Evolutionary conservation across 2,113 vertebrate genomes (phyloP).

Genomic region (Leptobrachium ailaonicum): DNA sequence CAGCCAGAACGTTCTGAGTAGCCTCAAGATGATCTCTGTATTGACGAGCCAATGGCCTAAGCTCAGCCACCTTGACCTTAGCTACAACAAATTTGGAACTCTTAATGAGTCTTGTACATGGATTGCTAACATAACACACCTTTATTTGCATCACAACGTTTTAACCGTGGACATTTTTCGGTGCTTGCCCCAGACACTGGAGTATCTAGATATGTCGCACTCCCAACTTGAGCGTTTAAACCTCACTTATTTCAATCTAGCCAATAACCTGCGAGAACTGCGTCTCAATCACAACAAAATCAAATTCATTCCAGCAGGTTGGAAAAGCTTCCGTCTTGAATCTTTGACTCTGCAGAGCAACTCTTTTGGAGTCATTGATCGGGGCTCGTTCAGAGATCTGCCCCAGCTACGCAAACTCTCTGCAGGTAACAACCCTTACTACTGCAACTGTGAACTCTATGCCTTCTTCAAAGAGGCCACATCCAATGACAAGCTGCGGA

Average conservation of each 20-base stretch:
- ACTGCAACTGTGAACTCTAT: constrained; percentile 81
- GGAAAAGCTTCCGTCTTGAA: constrained; percentile 64
- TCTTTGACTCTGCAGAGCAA: constrained; percentile 74
- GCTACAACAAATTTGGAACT: constrained; percentile 68
- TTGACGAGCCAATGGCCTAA: constrained; percentile 64
- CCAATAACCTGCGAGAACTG: constrained; percentile 63
- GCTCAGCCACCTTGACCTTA: constrained; percentile 68
- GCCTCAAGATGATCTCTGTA: constrained; percentile 61
- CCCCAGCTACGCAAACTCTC: constrained; percentile 59
- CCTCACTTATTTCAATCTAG: constrained; percentile 68
- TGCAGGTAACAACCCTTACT: constrained; percentile 82
- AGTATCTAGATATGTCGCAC: constrained; percentile 74
- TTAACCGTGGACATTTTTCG: constrained; percentile 57
- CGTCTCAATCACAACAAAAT: constrained; percentile 79
- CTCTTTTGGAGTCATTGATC: constrained; percentile 75
- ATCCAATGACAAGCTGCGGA: constrained; percentile 54
- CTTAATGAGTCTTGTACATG: constrained; percentile 63
- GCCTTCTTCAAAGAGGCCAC: constrained; percentile 69
- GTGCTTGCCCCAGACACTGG: constrained; percentile 74
- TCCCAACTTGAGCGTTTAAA: constrained; percentile 75
- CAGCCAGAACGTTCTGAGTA: constrained; percentile 67
- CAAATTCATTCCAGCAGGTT: constrained; percentile 77
- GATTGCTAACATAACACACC: constrained; percentile 63
- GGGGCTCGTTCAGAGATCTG: constrained; percentile 72
- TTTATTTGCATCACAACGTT: constrained; percentile 70